Evolutionary conservation across 2,113 vertebrate species (phyloP), one percentile per base, ranked within the genome.

Genomic region (Tretioscincus oriximinensis): DNA sequence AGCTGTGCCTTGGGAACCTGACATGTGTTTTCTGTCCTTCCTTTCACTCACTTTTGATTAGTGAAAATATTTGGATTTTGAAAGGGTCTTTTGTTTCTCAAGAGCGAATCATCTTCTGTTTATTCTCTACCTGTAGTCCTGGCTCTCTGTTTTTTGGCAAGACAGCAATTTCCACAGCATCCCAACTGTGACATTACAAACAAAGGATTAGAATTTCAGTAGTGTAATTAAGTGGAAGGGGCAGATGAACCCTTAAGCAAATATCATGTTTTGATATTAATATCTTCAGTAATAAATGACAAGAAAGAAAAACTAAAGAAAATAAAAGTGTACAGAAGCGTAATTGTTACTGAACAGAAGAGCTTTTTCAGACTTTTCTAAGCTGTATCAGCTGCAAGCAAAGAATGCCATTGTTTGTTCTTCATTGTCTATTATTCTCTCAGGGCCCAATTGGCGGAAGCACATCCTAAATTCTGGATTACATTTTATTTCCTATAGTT

Each of bases 61-160:
- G 84, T 0, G 0, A 92, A 92, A 92, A 92, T 91, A 92, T 93
- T 92, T 92, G 80, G 85, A 89, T 80, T 70, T 47, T 85, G 90
- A 78, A 91, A 80, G 14, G 41, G 47, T 73, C 82, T 75, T 73
- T 84, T 85, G 66, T 88, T 92, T 90, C 89, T 73, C 81, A 82
- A 73, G 28, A 77, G 74, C 49, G 74, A 87, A 88, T 90, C 89
- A 2, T 86, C 89, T 87, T 81, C 87, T 92, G 89, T 90, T 91
- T 93, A 77, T 92, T 87, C 89, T 90, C 88, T 81, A 91, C 89
- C 90, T 91, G 82, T 72, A 87, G 82, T 89, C 86, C 81, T 9
- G 80, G 78, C 70, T n/a, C 51, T 83, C 69, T 12, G 41, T 66
- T 83, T 72, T 77, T 76, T 89, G 81, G 80, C 87, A 91, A 68